Conservation (phyloP, 2,797 vertebrate species). For the Leucoraja ocellata region DNA sequence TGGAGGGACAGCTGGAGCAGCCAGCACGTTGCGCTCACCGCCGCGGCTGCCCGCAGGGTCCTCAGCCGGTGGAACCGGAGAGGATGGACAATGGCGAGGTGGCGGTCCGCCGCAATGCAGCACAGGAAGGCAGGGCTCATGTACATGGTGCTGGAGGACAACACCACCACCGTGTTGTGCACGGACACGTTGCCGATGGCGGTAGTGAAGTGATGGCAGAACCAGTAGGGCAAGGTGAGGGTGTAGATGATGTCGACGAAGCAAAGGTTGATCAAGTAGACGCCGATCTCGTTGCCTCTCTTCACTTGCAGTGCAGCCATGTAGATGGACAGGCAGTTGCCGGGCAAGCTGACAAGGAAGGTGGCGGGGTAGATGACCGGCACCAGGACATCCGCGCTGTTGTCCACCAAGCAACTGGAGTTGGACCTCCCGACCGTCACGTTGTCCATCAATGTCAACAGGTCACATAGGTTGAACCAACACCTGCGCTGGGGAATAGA, state of each 20-base stretch:
- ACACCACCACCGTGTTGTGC: conserved; percentile 43
- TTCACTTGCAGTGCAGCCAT: conserved; percentile 47
- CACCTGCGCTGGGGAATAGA: not conserved
- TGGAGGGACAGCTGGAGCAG: conserved; percentile 45
- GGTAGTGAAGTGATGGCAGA: conserved; percentile 40
- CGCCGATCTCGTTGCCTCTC: conserved; percentile 46
- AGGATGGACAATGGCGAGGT: conserved; percentile 50
- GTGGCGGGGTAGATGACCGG: conserved; percentile 47
- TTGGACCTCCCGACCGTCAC: not conserved
- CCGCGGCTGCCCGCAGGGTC: conserved; percentile 43
- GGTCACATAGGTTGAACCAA: not conserved
- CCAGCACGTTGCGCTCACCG: conserved; percentile 47
- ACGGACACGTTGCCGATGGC: conserved; percentile 29
- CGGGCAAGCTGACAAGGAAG: conserved; percentile 49
- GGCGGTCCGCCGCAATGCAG: conserved; percentile 53
- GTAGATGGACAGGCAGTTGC: conserved; percentile 53
- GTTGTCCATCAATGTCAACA: not conserved
- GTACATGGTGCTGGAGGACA: conserved; percentile 57
- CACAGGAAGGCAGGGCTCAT: conserved; percentile 52
- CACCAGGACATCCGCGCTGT: conserved; percentile 42
- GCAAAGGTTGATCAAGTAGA: conserved; percentile 51
- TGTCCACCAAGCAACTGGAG: not conserved
- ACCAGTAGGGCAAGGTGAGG: conserved; percentile 52
- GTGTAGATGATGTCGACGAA: conserved; percentile 54
- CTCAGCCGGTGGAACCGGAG: conserved; percentile 46